Evolutionary conservation across 2,797 vertebrate species (phyloP).

Genomic region (Amblyraja radiata): DNA sequence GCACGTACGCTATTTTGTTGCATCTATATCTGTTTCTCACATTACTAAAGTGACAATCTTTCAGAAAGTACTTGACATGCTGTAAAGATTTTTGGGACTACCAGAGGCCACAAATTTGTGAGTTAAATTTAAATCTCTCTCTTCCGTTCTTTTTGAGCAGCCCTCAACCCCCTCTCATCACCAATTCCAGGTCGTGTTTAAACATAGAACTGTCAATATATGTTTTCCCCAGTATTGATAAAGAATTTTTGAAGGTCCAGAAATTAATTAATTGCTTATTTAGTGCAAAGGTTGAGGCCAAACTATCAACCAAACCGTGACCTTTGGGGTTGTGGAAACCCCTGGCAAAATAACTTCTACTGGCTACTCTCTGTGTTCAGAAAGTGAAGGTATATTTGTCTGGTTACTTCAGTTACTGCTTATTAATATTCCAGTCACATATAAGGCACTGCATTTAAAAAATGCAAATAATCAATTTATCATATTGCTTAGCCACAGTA

Average conservation of each 20-base stretch:
- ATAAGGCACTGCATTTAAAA: background rate
- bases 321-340: conserved; percentile 28
- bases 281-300: background rate
- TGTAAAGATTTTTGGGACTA: too few relatives aligned
- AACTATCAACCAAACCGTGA: background rate
- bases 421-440: background rate
- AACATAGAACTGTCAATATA: background rate
- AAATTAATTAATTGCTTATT: background rate
- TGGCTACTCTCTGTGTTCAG: background rate
- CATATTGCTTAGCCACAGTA: background rate
- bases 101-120: too few relatives aligned
- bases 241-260: background rate
- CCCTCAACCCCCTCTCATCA: too few relatives aligned
- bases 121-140: too few relatives aligned
- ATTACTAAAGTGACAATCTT: too few relatives aligned
- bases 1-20: too few relatives aligned
- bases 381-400: too few relatives aligned
- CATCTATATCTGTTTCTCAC: too few relatives aligned
- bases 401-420: background rate
- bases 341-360: background rate
- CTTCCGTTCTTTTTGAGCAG: background rate
- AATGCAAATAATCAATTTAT: background rate
- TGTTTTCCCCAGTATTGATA: background rate
- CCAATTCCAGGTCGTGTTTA: background rate
- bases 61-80: too few relatives aligned